phyloP scores from a whole-genome alignment of 2,113 vertebrate genomes.

The Theristicus caerulescens region DNA sequence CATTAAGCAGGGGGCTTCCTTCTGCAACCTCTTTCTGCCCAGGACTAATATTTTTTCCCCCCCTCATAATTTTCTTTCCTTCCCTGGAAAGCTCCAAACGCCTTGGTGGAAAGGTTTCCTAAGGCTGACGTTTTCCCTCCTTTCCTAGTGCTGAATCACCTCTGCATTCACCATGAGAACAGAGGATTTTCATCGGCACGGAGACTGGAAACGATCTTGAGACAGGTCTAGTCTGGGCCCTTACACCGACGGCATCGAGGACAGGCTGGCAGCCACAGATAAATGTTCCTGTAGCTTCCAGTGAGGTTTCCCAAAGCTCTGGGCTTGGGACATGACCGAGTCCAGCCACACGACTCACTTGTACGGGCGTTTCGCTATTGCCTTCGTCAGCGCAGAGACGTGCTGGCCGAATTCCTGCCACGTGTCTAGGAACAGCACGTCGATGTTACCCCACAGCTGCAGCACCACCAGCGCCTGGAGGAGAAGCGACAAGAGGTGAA shows the following conservation, averaged over 20 bases:
- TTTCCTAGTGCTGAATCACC: background rate
- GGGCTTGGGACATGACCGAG: background rate
- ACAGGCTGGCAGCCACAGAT: background rate
- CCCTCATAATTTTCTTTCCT: background rate
- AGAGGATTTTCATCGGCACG: background rate
- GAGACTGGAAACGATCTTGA: background rate
- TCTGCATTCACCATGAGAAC: background rate
- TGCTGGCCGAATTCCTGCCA: constrained; percentile 80
- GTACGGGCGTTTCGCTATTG: constrained; percentile 75
- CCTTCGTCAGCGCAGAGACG: constrained; percentile 78
- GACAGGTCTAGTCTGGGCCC: background rate
- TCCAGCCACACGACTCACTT: constrained; percentile 47
- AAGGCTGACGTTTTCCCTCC: background rate
- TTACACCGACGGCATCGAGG: background rate
- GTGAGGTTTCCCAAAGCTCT: background rate
- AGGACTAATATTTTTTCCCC: background rate
- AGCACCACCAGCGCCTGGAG: constrained; percentile 77
- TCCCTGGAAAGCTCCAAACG: background rate
- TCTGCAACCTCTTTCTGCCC: background rate
- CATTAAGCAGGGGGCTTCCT: background rate
- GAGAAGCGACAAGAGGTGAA: background rate
- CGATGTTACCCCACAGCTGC: constrained; percentile 72
- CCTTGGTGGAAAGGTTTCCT: background rate
- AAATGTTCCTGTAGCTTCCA: background rate
- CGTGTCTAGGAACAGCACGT: constrained; percentile 64